Evolutionary conservation across 1,140 invertebrate genomes (phyloP).

Genomic region (Dermatophagoides farinae): DNA sequence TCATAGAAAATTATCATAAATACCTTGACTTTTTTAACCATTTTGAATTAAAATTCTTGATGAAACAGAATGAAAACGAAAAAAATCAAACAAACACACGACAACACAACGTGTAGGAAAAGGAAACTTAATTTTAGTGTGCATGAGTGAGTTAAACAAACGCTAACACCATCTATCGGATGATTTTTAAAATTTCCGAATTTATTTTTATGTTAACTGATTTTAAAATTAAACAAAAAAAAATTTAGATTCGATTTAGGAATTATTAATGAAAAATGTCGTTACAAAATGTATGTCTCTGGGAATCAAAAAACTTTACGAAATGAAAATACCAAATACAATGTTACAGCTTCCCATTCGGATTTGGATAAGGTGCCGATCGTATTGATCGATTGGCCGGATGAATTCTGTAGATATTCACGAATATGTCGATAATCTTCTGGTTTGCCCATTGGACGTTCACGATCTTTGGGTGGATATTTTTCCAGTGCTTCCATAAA

Average conservation of each 20-base stretch:
- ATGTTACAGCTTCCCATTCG: slow-evolving; percentile 78
- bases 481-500: slow-evolving; percentile 53
- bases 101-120: background rate
- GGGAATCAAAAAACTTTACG: slow-evolving; percentile 34
- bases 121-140: background rate
- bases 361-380: slow-evolving; percentile 52
- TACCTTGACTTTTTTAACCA: too few relatives aligned
- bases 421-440: slow-evolving; percentile 50
- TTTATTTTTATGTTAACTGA: background rate
- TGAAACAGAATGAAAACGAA: background rate
- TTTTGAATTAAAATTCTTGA: too few relatives aligned
- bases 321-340: slow-evolving; percentile 66
- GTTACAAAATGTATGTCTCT: background rate
- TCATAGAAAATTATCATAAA: background rate
- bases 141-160: background rate
- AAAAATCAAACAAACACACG: background rate
- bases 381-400: slow-evolving; percentile 13
- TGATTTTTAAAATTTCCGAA: background rate
- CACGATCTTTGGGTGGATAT: slow-evolving; percentile 25
- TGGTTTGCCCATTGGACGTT: slow-evolving; percentile 34
- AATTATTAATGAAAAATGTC: background rate
- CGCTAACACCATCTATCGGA: background rate
- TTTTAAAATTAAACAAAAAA: background rate
- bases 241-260: background rate
- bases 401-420: slow-evolving; percentile 31